Evolutionary conservation across 2,113 vertebrate species (phyloP).

Genomic region (Nothobranchius kuhntae): DNA sequence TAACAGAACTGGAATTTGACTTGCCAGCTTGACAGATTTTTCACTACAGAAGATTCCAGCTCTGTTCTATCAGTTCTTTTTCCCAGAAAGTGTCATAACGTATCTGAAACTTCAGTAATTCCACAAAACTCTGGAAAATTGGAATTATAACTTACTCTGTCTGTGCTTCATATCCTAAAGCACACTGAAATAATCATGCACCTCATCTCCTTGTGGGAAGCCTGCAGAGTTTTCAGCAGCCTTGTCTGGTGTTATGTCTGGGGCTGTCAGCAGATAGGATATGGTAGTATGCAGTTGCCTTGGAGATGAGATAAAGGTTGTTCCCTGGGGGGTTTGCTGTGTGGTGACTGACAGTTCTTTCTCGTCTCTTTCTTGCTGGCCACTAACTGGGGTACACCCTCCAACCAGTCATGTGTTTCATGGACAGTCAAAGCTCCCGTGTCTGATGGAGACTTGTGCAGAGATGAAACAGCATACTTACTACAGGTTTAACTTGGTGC

Average conservation of each 20-base stretch:
- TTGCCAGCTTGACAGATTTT: conserved; percentile 2
- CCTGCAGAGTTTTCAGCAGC: conserved; percentile 31
- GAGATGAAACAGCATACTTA: background rate
- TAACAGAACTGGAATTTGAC: background rate
- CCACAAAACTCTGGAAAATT: background rate
- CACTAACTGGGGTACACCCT: conserved; percentile 31
- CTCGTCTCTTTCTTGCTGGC: conserved; percentile 27
- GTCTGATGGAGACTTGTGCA: conserved; percentile 41
- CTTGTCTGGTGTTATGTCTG: conserved; percentile 55
- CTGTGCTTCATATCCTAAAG: background rate
- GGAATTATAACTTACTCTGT: background rate
- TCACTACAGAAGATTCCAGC: background rate
- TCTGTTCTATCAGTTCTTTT: background rate
- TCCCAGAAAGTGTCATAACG: background rate
- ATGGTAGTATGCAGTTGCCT: conserved; percentile 61
- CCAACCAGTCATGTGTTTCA: conserved; percentile 23
- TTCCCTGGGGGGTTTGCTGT: conserved; percentile 47
- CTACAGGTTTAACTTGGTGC: conserved; percentile 5
- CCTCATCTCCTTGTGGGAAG: conserved; percentile 1
- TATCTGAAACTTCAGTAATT: background rate
- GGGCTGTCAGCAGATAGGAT: conserved; percentile 52
- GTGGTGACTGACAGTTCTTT: conserved; percentile 55
- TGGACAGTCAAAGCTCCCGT: conserved; percentile 33
- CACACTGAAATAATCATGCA: background rate
- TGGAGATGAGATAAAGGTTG: conserved; percentile 65